Percentiles rank a stretch among this genome's conserved stretches.
Conservation (phyloP, 2,888 invertebrate genomes). For the Rhamnusium bicolor region DNA sequence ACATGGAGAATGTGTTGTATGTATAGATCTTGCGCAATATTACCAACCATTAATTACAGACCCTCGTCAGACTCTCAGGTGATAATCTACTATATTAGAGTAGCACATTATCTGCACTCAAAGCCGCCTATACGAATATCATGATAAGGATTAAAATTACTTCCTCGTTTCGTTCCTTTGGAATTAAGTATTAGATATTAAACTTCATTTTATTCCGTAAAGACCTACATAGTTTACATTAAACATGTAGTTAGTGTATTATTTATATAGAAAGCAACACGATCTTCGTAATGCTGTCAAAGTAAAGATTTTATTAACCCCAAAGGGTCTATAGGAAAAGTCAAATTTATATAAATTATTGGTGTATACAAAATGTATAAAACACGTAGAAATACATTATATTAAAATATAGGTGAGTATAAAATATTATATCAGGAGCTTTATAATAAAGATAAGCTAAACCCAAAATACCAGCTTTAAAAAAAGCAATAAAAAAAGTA, state of each 20-base stretch:
- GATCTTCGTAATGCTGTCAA: no score
- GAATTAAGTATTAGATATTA: not conserved
- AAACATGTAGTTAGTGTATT: not conserved
- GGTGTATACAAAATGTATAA: no score
- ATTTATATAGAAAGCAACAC: not conserved
- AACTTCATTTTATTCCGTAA: not conserved
- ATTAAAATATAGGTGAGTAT: no score
- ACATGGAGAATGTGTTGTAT: conserved; percentile 15
- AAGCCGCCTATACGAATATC: conserved; percentile 12
- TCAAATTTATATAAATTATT: no score
- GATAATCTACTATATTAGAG: conserved; percentile 62
- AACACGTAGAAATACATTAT: no score
- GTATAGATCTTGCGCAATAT: conserved; percentile 30
- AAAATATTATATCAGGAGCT: no score
- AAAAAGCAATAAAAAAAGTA: no score
- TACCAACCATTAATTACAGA: conserved; percentile 40
- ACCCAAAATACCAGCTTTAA: no score
- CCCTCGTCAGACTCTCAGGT: conserved; percentile 63
- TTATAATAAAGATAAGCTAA: no score
- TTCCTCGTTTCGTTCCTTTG: conserved; percentile 3
- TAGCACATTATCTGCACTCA: conserved; percentile 26
- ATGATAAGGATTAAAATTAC: conserved; percentile 18
- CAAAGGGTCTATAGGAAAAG: no score
- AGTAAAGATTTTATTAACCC: no score
- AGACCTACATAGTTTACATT: not conserved